A percentile compares a stretch with the other conserved stretches of the same genome.
Conservation (phyloP, 2,888 invertebrate species). For the Ariolimax columbianus region DNA sequence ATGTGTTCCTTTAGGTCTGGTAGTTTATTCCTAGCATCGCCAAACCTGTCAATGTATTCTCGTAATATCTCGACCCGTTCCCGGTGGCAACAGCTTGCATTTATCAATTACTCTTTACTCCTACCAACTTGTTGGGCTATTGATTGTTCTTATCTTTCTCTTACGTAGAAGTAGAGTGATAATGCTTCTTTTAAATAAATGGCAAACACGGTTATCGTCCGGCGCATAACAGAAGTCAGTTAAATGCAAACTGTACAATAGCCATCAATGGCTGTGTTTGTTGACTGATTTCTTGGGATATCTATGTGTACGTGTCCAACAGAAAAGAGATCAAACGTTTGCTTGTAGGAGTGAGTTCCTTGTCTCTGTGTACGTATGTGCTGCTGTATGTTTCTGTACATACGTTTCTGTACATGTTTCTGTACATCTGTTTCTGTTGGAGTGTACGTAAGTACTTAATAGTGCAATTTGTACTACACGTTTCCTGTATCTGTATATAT, state of each 20-base stretch:
- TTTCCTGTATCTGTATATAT: too few species aligned
- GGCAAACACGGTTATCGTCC: neutral
- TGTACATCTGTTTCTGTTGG: neutral
- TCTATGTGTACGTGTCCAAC: neutral
- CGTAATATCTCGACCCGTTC: slow-evolving; percentile 7
- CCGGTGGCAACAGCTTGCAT: slow-evolving; percentile 34
- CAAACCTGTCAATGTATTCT: neutral
- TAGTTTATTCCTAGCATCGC: neutral
- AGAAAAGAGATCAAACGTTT: too few species aligned
- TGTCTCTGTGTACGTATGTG: neutral
- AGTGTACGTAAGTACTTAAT: too few species aligned
- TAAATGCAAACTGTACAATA: slow-evolving; percentile 3
- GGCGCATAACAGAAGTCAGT: neutral
- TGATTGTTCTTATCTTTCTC: slow-evolving; percentile 28
- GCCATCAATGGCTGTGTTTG: neutral
- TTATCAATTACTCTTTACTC: slow-evolving; percentile 22
- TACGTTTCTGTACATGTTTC: too few species aligned
- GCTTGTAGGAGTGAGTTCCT: too few species aligned
- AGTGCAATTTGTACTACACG: too few species aligned
- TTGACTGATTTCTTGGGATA: neutral
- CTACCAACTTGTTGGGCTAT: slow-evolving; percentile 40
- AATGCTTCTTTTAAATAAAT: neutral
- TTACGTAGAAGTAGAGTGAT: slow-evolving; percentile 15
- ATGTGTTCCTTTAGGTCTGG: neutral
- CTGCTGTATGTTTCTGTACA: neutral